phyloP scores from a whole-genome alignment of 2,888 invertebrate species.

The Smittia aterrima region DNA sequence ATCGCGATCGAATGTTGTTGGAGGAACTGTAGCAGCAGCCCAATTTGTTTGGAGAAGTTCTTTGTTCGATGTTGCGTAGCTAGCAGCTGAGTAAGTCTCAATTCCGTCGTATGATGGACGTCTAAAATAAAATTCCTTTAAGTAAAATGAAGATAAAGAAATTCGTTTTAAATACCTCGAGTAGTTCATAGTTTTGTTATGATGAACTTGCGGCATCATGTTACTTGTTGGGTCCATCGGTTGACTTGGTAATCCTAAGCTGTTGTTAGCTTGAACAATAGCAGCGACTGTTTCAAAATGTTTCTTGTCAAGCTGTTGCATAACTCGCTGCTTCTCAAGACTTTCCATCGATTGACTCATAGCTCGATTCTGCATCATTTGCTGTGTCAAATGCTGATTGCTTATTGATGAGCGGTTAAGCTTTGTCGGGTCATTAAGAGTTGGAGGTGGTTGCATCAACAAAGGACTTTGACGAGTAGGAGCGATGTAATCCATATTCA shows the following conservation, averaged over 20 bases:
- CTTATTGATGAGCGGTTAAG: constrained; percentile 32
- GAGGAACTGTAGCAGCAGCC: constrained; percentile 50
- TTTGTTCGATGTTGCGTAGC: constrained; percentile 56
- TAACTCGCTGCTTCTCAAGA: constrained; percentile 59
- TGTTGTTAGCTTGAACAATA: constrained; percentile 45
- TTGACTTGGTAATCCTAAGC: constrained; percentile 15
- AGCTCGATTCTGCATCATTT: constrained; percentile 64
- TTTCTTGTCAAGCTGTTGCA: constrained; percentile 56
- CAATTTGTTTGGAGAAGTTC: constrained; percentile 68
- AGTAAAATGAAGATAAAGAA: background rate
- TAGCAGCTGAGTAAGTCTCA: constrained; percentile 33
- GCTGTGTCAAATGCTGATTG: constrained; percentile 55
- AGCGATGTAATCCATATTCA: constrained; percentile 45
- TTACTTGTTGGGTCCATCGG: background rate
- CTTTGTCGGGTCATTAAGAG: constrained; percentile 29
- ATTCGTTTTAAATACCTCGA: background rate
- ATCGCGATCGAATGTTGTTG: constrained; percentile 44
- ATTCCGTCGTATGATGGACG: constrained; percentile 33
- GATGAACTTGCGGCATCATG: constrained; percentile 31
- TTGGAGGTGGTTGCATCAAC: constrained; percentile 45
- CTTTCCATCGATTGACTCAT: constrained; percentile 65
- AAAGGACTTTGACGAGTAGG: constrained; percentile 15
- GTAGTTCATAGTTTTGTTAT: constrained; percentile 30
- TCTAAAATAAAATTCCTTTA: constrained; percentile 13
- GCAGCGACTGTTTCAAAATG: constrained; percentile 52